These are phyloP conservation scores for Tinamus guttatus DNA, from an alignment of 2,113 vertebrate genomes.

Conservation along the genomic window DNA sequence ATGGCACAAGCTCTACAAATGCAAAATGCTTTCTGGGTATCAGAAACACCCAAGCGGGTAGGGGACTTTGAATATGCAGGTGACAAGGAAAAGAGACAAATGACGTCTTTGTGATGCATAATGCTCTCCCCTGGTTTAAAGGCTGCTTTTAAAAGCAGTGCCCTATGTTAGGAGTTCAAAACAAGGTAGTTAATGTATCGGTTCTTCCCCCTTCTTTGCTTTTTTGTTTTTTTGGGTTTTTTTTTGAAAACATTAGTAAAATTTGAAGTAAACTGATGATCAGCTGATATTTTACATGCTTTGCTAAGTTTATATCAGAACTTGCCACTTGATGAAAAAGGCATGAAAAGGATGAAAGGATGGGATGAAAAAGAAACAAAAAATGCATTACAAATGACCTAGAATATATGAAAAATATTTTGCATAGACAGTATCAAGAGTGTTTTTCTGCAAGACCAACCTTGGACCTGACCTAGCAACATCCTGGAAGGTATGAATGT, in stretches of 20 bases:
- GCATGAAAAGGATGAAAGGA: neutral
- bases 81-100: conserved; percentile 26
- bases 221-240: neutral
- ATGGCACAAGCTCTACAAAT: conserved; percentile 35
- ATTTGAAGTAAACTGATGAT: neutral
- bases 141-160: neutral
- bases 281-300: neutral
- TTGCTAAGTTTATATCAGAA: neutral
- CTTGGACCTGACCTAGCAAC: neutral
- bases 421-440: neutral
- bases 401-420: neutral
- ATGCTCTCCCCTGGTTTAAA: neutral
- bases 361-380: no score
- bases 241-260: neutral
- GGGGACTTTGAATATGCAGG: conserved; percentile 50
- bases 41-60: conserved; percentile 22
- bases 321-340: neutral
- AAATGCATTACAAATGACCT: no score
- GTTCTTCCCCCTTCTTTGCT: neutral
- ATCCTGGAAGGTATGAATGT: neutral
- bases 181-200: neutral
- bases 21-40: conserved; percentile 9
- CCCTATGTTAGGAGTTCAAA: conserved; percentile 62
- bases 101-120: conserved; percentile 40
- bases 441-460: neutral